A percentile compares a stretch with the other conserved stretches of the same genome.
phyloP scores from a whole-genome alignment of 2,888 invertebrate species.

The Amiota communis region DNA sequence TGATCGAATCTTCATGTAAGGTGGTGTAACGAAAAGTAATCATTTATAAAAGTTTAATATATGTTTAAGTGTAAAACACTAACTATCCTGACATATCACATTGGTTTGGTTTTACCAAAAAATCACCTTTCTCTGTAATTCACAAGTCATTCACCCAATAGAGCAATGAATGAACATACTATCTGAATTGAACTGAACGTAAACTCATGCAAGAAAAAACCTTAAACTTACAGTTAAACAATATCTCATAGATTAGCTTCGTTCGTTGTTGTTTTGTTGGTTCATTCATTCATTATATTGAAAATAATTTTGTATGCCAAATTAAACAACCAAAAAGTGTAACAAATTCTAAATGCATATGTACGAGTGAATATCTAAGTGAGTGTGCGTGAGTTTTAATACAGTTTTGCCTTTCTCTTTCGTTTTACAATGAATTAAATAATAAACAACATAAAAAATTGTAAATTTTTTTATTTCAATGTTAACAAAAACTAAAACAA shows the following conservation, averaged over 20 bases:
- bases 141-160: conserved; percentile 1
- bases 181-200: too few relatives aligned
- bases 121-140: background rate
- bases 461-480: conserved; percentile 8
- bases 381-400: conserved; percentile 52
- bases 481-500: background rate
- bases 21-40: too few relatives aligned
- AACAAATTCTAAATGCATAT: conserved; percentile 55
- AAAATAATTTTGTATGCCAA: conserved; percentile 39
- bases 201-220: too few relatives aligned
- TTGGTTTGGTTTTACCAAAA: background rate
- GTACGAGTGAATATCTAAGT: conserved; percentile 19
- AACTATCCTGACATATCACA: background rate
- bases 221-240: too few relatives aligned
- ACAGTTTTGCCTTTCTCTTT: conserved; percentile 38
- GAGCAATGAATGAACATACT: too few relatives aligned
- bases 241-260: too few relatives aligned
- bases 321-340: conserved; percentile 61
- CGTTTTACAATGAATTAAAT: conserved; percentile 22
- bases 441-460: too few relatives aligned
- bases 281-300: background rate
- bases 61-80: background rate
- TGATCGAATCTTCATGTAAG: too few relatives aligned
- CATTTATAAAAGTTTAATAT: too few relatives aligned
- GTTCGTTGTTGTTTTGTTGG: background rate